phyloP scores from a whole-genome alignment of 2,797 vertebrate genomes.

The Eulemur rubriventer region DNA sequence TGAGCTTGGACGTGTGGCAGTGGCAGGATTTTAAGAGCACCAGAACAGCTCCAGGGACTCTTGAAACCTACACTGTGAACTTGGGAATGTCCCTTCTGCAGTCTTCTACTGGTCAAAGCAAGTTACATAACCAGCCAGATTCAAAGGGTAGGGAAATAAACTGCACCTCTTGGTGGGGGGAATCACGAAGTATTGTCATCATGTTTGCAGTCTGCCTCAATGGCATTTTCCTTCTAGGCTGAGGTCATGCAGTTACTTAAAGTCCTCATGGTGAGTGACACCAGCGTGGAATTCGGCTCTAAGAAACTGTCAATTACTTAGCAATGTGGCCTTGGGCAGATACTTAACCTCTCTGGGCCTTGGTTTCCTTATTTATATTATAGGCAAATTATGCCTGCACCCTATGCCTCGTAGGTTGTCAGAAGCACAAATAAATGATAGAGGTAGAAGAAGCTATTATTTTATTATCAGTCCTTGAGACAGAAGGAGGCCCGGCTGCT shows the following conservation, averaged over 20 bases:
- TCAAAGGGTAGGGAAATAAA: background rate
- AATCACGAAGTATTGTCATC: background rate
- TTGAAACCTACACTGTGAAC: too few species aligned
- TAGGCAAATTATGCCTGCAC: background rate
- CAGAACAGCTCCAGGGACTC: background rate
- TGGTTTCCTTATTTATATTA: background rate
- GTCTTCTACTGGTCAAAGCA: background rate
- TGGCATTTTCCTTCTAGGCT: background rate
- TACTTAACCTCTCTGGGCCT: background rate
- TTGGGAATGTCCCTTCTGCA: background rate
- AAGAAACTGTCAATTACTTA: background rate
- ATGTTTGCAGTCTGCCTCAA: background rate
- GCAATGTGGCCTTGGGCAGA: background rate
- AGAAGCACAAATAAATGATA: background rate
- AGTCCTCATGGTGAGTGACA: background rate
- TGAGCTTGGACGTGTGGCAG: background rate
- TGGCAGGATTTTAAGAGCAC: background rate
- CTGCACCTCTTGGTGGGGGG: background rate
- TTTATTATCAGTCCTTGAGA: slow-evolving; percentile 5
- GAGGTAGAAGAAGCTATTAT: background rate
- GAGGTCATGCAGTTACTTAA: background rate
- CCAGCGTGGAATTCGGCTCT: background rate
- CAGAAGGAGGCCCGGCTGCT: background rate
- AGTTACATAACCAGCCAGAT: background rate
- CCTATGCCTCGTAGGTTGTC: background rate